Percentiles rank a stretch among this genome's conserved stretches.
Evolutionary conservation across 2,888 invertebrate species (phyloP).

Genomic region (Lomographa bimaculata): DNA sequence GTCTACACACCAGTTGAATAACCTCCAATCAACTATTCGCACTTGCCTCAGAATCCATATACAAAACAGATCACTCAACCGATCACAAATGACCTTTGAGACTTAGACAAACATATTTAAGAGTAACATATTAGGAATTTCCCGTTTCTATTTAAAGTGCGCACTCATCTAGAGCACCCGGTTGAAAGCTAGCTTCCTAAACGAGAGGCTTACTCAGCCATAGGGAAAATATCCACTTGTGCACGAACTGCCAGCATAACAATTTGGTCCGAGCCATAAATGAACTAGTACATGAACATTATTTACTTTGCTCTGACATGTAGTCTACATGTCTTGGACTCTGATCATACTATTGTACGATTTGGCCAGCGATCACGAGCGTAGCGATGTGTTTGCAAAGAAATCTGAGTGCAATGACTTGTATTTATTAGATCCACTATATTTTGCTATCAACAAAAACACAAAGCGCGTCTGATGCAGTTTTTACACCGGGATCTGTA

Average conservation of each 20-base stretch:
- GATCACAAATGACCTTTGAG: slow-evolving; percentile 38
- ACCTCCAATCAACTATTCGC: slow-evolving; percentile 83
- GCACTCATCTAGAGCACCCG: not conserved
- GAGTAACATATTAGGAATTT: slow-evolving; percentile 1
- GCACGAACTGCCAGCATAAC: slow-evolving; percentile 36
- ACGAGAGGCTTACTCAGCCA: slow-evolving; percentile 24
- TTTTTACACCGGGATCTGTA: slow-evolving; percentile 5
- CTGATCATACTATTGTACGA: slow-evolving; percentile 12
- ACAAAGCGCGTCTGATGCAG: slow-evolving; percentile 1
- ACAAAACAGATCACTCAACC: slow-evolving; percentile 44
- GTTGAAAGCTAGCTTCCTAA: slow-evolving; percentile 5
- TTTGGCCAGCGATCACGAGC: slow-evolving; percentile 9
- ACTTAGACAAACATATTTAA: slow-evolving; percentile 6
- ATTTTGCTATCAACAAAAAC: slow-evolving; percentile 16
- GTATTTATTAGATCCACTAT: slow-evolving; percentile 9
- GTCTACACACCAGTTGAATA: slow-evolving; percentile 79
- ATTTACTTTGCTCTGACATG: slow-evolving; percentile 10
- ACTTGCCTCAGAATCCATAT: slow-evolving; percentile 67
- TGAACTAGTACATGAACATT: too few species aligned
- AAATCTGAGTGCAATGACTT: slow-evolving; percentile 18
- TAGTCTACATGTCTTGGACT: slow-evolving; percentile 7
- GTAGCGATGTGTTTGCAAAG: slow-evolving; percentile 8
- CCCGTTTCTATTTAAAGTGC: slow-evolving; percentile 19
- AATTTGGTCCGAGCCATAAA: slow-evolving; percentile 6
- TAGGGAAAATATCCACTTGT: slow-evolving; percentile 38